Evolutionary conservation across 2,113 vertebrate genomes (phyloP), one percentile per base, ranked within the genome.

Genomic region (Calyptomena viridis): DNA sequence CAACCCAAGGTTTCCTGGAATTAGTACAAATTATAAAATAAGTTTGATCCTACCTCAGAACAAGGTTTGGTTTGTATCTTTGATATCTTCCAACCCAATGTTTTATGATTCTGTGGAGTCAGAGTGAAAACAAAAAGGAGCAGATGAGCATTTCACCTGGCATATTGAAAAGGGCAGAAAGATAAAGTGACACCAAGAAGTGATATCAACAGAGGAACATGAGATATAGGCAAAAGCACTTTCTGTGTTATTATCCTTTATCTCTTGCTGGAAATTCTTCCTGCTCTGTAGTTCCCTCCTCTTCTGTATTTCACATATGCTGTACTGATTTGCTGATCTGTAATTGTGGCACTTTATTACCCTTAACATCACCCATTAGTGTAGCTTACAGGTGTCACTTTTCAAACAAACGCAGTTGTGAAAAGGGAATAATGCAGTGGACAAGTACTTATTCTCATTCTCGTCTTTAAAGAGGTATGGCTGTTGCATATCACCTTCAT

Each of bases 1-100:
- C 52, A 81, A 67, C 55, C 19, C 80, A 68, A 73, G 86, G 7
- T 89, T 84, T 89, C 39, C 60, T 78, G 73, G 39, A 87, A 67
- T 89, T 87, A 77, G 8, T 28, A 56, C 27, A 68, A 72, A 72
- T 71, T 71, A n/a, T 39, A 72, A 89, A 89, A 58, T 81, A 42
- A 19, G 5, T 49, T 93, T 87, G 42, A 72, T 94, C 18, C 35
- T 84, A 39, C 24, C 35, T 88, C 7, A 24, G 56, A 77, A 67
- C 33, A 73, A 53, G 35, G 21, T n/a, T 35, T 81, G 25, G 8
- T 42, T 62, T 0, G 0, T 59, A 21, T 40, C 44, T 58, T 80
- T 69, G 55, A 35, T 81, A 33, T 17, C 30, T 92, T 77, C 50
- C 35, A 86, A 42, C 8, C 1, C 14, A 50, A 1, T 23, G 13